Evolutionary conservation across 1,140 invertebrate genomes (phyloP), one percentile per base, ranked within the genome.

Genomic region (Aphis gossypii): DNA sequence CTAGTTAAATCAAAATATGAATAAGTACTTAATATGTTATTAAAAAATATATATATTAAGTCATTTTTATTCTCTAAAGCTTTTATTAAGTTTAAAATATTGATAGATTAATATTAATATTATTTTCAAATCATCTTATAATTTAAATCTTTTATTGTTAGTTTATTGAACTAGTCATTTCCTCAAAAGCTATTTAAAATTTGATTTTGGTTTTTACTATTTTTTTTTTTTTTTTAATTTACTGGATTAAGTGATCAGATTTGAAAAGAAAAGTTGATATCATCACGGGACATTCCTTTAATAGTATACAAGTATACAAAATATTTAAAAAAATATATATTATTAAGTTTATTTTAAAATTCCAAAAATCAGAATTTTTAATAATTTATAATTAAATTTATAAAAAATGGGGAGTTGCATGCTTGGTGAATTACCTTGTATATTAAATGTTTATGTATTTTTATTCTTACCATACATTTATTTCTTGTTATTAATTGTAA

Each of bases 401-500:
- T 0, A 76, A 68, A 68, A n/a, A n/a, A 76, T n/a, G 4, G 3
- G 25, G 18, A 5, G 2, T n/a, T n/a, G 30, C 14, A 76, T n/a
- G 30, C 30, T 18, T 76, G 1, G 60, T 76, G 30, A n/a, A 76
- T 76, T 76, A 76, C 30, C n/a, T 14, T 76, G 30, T n/a, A 68
- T 68, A 18, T n/a, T 14, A 68, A n/a, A 14, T 68, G 11, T 68
- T 68, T 5, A 68, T 68, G 60, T n/a, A 76, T 76, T 76, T n/a
- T 18, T 76, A n/a, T 76, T 68, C 60, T 76, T 76, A 76, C 60
- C 11, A 20, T 68, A n/a, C n/a, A 18, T 76, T 76, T n/a, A n/a
- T 76, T 18, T 76, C 18, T 76, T 76, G 60, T 76, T 76, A 76
- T 76, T n/a, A 76, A 76, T 76, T 76, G 60, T 76, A 76, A 76